Evolutionary conservation across 2,888 invertebrate genomes (phyloP), one percentile per base, ranked within the genome.

Genomic region (Microplitis deprimator): DNA sequence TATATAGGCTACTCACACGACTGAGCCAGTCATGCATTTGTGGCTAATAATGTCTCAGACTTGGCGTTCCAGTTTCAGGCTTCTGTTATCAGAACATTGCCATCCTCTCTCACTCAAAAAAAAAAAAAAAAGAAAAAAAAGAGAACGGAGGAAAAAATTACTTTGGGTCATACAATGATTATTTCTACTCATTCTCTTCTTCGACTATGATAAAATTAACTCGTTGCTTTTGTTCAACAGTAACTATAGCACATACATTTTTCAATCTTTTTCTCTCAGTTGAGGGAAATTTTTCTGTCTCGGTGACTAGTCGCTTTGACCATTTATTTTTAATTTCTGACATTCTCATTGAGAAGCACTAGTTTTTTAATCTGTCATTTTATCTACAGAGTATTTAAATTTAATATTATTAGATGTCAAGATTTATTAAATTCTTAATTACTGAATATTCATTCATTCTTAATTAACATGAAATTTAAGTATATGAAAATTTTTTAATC

Each of bases 1-100:
- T 75, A 17, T 71, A 59, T 64, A 29, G 65, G 13, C 62, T 50
- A 50, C 50, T 50, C 50, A 50, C 50, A 50, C 50, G 50, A 50
- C 50, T 50, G 10, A 50, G 13, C 50, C 50, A 50, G 50, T 50
- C 50, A 13, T 50, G 50, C 50, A 50, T 50, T 50, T 50, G 50
- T 13, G 50, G 50, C 13, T 50, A 50, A 50, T 50, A 50, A 50
- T 50, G 50, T 50, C 50, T 50, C 50, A 50, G 50, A 50, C 50
- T 29, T 29, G 50, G 50, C 50, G 50, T 50, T 50, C 50, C 13
- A 50, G 50, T 50, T 50, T 50, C 50, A 50, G 50, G 50, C 50
- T 50, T 50, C 50, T 50, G 13, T 50, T 50, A 50, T 50, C 50
- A 50, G 50, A 50, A 50, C 13, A 50, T 50, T 50, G 5, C 50